Conservation (phyloP, 2,113 vertebrate species). For the Cavia porcellus region DNA sequence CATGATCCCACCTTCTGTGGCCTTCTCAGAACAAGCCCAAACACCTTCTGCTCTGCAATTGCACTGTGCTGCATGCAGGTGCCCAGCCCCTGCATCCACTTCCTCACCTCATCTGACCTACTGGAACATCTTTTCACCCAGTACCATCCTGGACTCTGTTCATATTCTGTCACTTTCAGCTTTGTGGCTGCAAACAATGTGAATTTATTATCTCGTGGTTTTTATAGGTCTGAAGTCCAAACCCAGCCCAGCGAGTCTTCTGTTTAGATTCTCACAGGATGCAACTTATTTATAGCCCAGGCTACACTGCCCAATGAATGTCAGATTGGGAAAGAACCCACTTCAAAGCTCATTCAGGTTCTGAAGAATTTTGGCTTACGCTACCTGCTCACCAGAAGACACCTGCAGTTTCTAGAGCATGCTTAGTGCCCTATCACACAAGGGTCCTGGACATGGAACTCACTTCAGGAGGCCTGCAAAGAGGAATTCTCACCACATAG, state of each 20-base stretch:
- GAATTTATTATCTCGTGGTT: too few species aligned
- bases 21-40: not conserved
- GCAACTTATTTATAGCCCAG: accelerated
- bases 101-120: not conserved
- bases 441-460: not conserved
- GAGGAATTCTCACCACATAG: not conserved
- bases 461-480: too few species aligned
- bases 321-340: not conserved
- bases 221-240: not conserved
- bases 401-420: not conserved
- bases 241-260: too few species aligned
- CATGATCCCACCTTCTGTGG: not conserved
- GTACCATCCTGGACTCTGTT: not conserved
- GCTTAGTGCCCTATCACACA: too few species aligned
- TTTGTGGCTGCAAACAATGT: not conserved
- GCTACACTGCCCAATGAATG: not conserved
- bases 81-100: too few species aligned
- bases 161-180: not conserved
- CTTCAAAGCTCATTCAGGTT: not conserved
- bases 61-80: accelerated
- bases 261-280: not conserved
- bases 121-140: not conserved
- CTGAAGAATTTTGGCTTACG: not conserved
- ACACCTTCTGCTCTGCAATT: accelerated
- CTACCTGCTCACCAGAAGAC: not conserved